Conservation (phyloP, 64 coral and sea anemone species). For the Dendronephthya gigantea region DNA sequence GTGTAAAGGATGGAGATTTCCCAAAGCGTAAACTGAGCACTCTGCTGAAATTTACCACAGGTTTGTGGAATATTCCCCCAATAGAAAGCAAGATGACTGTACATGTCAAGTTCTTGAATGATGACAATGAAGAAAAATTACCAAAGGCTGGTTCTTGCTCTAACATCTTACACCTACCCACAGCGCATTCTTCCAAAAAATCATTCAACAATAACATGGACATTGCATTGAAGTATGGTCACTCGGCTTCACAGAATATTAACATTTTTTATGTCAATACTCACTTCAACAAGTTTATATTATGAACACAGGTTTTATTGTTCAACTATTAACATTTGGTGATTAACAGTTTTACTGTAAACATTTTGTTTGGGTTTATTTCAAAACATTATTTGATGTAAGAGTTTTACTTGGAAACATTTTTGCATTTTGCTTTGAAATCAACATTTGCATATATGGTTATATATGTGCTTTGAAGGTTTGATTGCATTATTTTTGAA, state of each 20-base stretch:
- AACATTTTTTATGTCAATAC: background rate
- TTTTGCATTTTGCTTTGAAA: too few relatives aligned
- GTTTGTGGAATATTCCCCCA: background rate
- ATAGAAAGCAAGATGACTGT: background rate
- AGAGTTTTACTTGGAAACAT: too few relatives aligned
- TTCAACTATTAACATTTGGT: too few relatives aligned
- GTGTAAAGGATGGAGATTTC: background rate
- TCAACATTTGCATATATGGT: too few relatives aligned
- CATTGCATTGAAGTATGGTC: background rate
- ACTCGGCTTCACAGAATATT: background rate
- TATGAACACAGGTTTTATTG: too few relatives aligned
- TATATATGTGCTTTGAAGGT: too few relatives aligned
- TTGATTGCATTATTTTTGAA: too few relatives aligned
- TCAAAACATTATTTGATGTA: too few relatives aligned
- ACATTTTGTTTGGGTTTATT: too few relatives aligned
- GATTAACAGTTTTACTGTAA: too few relatives aligned
- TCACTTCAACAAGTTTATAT: too few relatives aligned
- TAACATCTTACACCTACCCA: background rate
- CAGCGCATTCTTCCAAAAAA: background rate
- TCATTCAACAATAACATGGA: background rate
- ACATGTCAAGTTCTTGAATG: background rate
- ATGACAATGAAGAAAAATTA: background rate
- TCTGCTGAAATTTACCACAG: background rate
- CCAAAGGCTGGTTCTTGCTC: background rate
- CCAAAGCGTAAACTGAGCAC: background rate